Evolutionary conservation across 2,797 vertebrate genomes (phyloP).

Genomic region (Pseudotriccus pelzelni): DNA sequence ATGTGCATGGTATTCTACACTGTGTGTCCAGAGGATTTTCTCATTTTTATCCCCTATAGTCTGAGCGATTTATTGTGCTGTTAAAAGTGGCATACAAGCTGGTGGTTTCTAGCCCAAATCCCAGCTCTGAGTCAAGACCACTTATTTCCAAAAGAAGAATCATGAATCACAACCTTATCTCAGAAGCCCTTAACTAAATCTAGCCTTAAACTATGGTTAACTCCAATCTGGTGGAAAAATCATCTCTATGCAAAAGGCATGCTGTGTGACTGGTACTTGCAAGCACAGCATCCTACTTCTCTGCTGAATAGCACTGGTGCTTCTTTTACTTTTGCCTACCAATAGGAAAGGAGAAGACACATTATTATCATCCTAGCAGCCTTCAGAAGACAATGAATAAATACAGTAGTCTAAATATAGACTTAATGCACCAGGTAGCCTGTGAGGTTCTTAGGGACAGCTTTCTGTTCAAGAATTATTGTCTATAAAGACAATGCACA

Average conservation of each 20-base stretch:
- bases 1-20: background rate
- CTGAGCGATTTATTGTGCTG: background rate
- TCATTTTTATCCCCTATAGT: accelerated
- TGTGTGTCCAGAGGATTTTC: background rate
- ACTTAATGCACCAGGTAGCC: background rate
- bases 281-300: background rate
- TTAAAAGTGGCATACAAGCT: background rate
- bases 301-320: background rate
- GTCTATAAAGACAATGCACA: background rate
- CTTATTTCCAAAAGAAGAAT: background rate
- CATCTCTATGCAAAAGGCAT: background rate
- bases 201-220: background rate
- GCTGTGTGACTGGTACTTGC: too few species aligned
- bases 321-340: background rate
- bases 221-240: background rate
- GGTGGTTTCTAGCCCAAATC: background rate
- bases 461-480: background rate
- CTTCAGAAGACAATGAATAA: background rate
- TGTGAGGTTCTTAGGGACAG: background rate
- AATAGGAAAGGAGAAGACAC: background rate
- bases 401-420: background rate
- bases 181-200: background rate
- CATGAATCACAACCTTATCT: background rate
- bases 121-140: background rate
- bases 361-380: background rate